Percentiles rank a stretch among this genome's conserved stretches.
Conservation (phyloP, 2,113 vertebrate genomes). For the Crotalus viridis region DNA sequence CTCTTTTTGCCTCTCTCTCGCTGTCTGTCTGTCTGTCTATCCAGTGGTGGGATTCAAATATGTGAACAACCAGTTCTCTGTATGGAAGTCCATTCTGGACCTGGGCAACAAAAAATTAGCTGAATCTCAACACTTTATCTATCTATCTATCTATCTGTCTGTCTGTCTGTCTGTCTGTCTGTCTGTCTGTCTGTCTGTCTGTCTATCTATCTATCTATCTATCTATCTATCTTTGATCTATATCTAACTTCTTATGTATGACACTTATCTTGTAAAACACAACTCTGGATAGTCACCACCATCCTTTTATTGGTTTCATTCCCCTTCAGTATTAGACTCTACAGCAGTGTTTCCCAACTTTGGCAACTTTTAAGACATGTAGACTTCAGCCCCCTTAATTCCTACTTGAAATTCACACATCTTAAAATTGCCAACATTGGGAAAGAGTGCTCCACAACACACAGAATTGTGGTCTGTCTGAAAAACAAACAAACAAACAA, state of each 20-base stretch:
- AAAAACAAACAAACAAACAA: not conserved
- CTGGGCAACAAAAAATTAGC: too few species aligned
- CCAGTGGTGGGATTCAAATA: too few species aligned
- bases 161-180: too few species aligned
- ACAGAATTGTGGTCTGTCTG: not conserved
- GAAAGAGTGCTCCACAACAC: not conserved
- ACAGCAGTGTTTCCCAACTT: not conserved
- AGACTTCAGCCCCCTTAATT: not conserved
- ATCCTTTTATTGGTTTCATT: not conserved
- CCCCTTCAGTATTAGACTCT: not conserved
- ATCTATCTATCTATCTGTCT: too few species aligned
- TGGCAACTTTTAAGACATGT: not conserved
- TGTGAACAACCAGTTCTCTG: too few species aligned
- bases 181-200: too few species aligned
- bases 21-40: too few species aligned
- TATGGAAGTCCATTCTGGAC: too few species aligned
- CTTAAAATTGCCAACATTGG: not conserved
- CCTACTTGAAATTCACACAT: not conserved
- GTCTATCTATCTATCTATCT: too few species aligned
- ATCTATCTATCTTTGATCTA: too few species aligned
- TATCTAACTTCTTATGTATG: not conserved
- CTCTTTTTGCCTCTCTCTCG: not conserved
- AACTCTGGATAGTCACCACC: not conserved
- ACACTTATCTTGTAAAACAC: not conserved
- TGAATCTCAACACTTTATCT: too few species aligned